These are phyloP conservation scores for Dryomyza anilis DNA, from an alignment of 2,888 invertebrate species.

Conservation along the genomic window DNA sequence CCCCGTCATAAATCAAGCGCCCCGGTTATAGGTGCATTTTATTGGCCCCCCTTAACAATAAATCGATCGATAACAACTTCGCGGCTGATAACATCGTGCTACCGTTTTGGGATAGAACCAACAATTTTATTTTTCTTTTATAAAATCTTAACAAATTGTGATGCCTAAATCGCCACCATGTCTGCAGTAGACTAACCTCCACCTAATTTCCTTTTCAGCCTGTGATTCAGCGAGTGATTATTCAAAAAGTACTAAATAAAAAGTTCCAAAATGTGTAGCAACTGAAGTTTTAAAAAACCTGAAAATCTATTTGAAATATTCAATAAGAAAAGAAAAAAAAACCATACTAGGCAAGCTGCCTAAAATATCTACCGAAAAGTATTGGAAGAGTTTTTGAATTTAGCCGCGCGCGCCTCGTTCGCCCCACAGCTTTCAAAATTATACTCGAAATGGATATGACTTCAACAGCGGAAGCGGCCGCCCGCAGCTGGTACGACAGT, in stretches of 20 bases:
- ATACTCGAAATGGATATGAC: constrained; percentile 63
- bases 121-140: background rate
- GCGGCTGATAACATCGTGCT: no score
- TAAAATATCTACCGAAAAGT: background rate
- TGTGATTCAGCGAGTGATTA: no score
- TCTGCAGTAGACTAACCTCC: background rate
- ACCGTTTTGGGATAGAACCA: background rate
- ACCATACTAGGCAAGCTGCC: background rate
- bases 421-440: constrained; percentile 58
- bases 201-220: no score
- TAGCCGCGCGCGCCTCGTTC: constrained; percentile 38
- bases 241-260: no score
- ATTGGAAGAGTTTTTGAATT: constrained; percentile 8
- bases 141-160: constrained; percentile 12
- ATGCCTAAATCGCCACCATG: no score
- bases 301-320: background rate
- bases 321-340: background rate
- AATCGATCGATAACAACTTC: no score
- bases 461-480: constrained; percentile 62
- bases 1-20: no score
- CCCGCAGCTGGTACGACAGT: constrained; percentile 62
- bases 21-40: no score
- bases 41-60: no score
- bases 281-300: no score
- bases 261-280: no score